A percentile compares a stretch with the other conserved stretches of the same genome.
These are phyloP conservation scores for Xiphophorus birchmanni DNA, from an alignment of 2,797 vertebrate genomes.

Conservation along the genomic window DNA sequence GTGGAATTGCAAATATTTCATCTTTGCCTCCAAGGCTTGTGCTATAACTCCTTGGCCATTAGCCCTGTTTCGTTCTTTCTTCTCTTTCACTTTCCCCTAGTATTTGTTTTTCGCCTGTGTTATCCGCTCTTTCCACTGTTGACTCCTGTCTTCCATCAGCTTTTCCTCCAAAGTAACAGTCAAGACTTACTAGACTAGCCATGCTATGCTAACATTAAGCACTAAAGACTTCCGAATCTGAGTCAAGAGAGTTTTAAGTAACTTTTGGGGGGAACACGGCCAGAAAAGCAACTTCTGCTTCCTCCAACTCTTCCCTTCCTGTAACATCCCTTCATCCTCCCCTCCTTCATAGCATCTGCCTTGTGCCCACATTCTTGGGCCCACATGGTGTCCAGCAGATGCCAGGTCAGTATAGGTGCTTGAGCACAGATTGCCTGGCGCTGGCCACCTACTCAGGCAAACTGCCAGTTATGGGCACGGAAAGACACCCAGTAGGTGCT, in stretches of 20 bases:
- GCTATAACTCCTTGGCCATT: slow-evolving; percentile 76
- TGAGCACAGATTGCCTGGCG: slow-evolving; percentile 74
- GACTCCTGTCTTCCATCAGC: slow-evolving; percentile 24
- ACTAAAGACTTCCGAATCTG: slow-evolving; percentile 11
- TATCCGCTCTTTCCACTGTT: slow-evolving; percentile 16
- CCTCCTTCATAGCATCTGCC: slow-evolving; percentile 71
- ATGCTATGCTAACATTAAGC: slow-evolving; percentile 12
- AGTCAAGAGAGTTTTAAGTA: slow-evolving; percentile 20
- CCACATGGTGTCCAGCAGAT: slow-evolving; percentile 76
- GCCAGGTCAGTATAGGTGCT: slow-evolving; percentile 70
- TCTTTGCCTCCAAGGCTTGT: slow-evolving; percentile 78
- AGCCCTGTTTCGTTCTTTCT: slow-evolving; percentile 66
- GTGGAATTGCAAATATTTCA: slow-evolving; percentile 87
- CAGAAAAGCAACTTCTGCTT: slow-evolving; percentile 45
- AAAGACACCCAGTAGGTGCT: slow-evolving; percentile 61
- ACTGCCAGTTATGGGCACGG: slow-evolving; percentile 70
- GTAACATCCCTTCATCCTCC: slow-evolving; percentile 51
- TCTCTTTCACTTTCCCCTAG: slow-evolving; percentile 39
- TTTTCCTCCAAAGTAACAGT: background rate
- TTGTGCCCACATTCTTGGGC: slow-evolving; percentile 68
- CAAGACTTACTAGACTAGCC: background rate
- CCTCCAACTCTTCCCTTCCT: slow-evolving; percentile 32
- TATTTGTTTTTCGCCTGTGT: slow-evolving; percentile 29
- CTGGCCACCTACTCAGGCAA: slow-evolving; percentile 69
- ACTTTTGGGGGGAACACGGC: slow-evolving; percentile 27